Evolutionary conservation across 2,888 invertebrate species (phyloP).

Genomic region (Aporophyla lueneburgensis): DNA sequence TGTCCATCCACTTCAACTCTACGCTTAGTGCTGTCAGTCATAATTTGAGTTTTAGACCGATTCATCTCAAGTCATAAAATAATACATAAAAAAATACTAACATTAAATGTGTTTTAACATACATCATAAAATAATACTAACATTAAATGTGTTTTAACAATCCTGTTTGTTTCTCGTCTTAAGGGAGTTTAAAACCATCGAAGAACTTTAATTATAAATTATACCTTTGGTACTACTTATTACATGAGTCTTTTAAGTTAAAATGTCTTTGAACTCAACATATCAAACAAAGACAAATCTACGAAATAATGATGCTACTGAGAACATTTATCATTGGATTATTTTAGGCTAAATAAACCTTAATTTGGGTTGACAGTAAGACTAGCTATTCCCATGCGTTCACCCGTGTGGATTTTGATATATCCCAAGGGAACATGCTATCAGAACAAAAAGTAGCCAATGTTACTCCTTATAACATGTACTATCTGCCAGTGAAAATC

Average conservation of each 20-base stretch:
- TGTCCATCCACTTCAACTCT: too few species aligned
- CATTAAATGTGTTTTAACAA: slow-evolving; percentile 3
- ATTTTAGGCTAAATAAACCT: not conserved
- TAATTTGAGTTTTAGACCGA: too few species aligned
- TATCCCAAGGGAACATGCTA: too few species aligned
- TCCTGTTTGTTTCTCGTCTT: slow-evolving; percentile 6
- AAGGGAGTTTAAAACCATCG: not conserved
- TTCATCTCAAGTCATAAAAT: too few species aligned
- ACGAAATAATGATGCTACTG: not conserved
- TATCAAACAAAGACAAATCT: slow-evolving; percentile 11
- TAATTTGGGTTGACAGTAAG: not conserved
- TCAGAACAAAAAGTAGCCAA: too few species aligned
- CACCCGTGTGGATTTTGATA: too few species aligned
- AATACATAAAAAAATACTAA: too few species aligned
- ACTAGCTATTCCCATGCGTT: too few species aligned
- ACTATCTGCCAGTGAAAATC: too few species aligned
- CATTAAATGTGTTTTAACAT: too few species aligned
- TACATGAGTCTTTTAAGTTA: slow-evolving; percentile 5
- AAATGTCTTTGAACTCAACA: slow-evolving; percentile 12
- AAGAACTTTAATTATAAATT: not conserved
- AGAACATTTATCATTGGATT: not conserved
- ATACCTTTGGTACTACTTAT: not conserved
- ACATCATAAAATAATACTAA: slow-evolving; percentile 10
- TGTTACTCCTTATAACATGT: too few species aligned
- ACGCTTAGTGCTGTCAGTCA: too few species aligned